Evolutionary conservation across 2,113 vertebrate genomes (phyloP).

Genomic region (Athene noctua): DNA sequence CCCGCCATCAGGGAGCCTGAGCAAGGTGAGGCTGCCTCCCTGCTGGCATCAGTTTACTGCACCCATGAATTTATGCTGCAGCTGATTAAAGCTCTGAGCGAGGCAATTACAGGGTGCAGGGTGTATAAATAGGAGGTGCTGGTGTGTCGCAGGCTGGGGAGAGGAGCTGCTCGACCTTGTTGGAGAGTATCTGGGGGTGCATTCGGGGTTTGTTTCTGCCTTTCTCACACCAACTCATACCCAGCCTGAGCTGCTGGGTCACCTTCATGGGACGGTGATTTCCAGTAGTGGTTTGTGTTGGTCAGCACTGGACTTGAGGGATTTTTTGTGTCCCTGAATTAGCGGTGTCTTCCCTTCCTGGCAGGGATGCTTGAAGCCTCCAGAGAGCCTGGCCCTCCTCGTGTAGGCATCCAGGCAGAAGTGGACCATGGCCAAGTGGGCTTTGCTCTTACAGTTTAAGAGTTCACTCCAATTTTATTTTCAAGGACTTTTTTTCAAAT

Average conservation of each 20-base stretch:
- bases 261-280: fast-evolving
- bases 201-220: neutral
- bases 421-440: neutral
- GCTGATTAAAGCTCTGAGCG: neutral
- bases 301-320: neutral
- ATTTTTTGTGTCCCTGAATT: neutral
- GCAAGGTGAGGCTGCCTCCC: neutral
- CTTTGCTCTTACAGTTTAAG: neutral
- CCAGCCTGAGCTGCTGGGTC: neutral
- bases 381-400: neutral
- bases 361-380: neutral
- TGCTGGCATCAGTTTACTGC: neutral
- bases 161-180: neutral
- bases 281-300: fast-evolving
- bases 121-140: neutral
- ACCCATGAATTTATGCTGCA: fast-evolving
- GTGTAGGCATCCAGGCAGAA: neutral
- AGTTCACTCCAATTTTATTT: neutral
- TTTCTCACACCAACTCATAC: neutral
- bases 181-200: neutral
- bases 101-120: neutral
- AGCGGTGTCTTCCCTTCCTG: neutral
- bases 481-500: neutral
- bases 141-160: neutral
- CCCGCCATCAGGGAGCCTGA: neutral